phyloP scores from a whole-genome alignment of 92 coral and sea anemone genomes.

The Ricordea florida region DNA sequence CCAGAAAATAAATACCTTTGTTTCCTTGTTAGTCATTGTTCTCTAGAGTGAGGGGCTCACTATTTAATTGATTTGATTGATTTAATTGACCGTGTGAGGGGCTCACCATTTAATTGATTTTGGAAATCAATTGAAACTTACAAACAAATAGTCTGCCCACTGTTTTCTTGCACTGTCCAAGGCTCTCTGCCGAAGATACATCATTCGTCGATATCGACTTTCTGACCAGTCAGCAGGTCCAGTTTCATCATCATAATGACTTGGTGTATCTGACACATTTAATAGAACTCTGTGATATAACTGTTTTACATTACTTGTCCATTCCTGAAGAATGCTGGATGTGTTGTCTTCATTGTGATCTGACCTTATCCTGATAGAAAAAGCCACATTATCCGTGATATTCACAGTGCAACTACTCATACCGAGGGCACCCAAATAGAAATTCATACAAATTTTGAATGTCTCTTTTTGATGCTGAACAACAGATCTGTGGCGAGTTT shows the following conservation, averaged over 20 bases:
- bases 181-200: conserved; percentile 83
- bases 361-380: conserved; percentile 75
- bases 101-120: too few relatives aligned
- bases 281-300: conserved; percentile 87
- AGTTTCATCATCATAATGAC: conserved; percentile 51
- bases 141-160: conserved; percentile 98
- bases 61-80: too few relatives aligned
- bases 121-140: too few relatives aligned
- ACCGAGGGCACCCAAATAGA: too few relatives aligned
- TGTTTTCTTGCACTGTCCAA: conserved; percentile 88
- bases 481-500: too few relatives aligned
- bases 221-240: conserved; percentile 78
- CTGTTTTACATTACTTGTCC: conserved; percentile 75
- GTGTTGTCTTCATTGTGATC: conserved; percentile 96
- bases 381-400: neutral
- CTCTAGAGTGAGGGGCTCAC: too few relatives aligned
- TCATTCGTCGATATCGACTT: conserved; percentile 59
- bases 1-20: too few relatives aligned
- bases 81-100: neutral
- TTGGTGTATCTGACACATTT: conserved; percentile 67
- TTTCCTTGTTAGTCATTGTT: too few relatives aligned
- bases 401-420: neutral
- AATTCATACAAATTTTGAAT: too few relatives aligned
- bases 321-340: conserved; percentile 68
- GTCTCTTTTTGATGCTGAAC: too few relatives aligned